Conservation (phyloP, 1,140 invertebrate genomes). For the Ephestia elutella region DNA sequence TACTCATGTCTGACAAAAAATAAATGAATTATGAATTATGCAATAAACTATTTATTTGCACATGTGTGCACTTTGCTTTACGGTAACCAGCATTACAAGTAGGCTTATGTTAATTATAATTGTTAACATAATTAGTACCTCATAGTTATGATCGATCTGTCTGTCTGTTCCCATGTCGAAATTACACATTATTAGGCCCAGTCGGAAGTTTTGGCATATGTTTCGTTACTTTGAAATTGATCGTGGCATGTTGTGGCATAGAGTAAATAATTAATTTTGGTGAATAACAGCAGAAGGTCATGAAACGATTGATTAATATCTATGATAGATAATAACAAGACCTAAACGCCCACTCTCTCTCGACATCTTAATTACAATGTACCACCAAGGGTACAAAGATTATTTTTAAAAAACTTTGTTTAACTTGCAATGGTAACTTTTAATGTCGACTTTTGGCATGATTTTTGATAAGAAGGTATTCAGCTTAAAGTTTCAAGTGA, state of each 20-base stretch:
- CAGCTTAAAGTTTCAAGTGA: too few relatives aligned
- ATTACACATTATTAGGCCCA: background rate
- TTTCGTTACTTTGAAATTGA: background rate
- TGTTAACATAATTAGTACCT: conserved; percentile 1
- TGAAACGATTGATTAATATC: background rate
- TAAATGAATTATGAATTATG: too few relatives aligned
- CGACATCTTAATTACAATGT: too few relatives aligned
- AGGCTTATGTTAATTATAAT: background rate
- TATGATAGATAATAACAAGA: background rate
- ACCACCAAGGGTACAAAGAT: too few relatives aligned
- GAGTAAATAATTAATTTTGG: background rate
- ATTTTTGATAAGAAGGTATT: too few relatives aligned
- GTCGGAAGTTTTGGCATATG: conserved; percentile 3
- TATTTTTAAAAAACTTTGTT: too few relatives aligned
- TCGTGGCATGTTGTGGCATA: background rate
- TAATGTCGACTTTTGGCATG: too few relatives aligned
- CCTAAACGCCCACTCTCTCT: background rate
- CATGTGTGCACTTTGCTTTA: background rate
- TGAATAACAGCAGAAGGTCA: background rate
- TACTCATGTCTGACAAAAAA: too few relatives aligned
- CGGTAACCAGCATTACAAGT: background rate
- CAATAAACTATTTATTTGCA: too few relatives aligned
- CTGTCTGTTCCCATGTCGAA: background rate
- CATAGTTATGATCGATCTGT: background rate
- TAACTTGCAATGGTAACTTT: too few relatives aligned